These are phyloP conservation scores for Psittacula cyanocephala DNA, from an alignment of 2,113 vertebrate genomes.

Conservation along the genomic window DNA sequence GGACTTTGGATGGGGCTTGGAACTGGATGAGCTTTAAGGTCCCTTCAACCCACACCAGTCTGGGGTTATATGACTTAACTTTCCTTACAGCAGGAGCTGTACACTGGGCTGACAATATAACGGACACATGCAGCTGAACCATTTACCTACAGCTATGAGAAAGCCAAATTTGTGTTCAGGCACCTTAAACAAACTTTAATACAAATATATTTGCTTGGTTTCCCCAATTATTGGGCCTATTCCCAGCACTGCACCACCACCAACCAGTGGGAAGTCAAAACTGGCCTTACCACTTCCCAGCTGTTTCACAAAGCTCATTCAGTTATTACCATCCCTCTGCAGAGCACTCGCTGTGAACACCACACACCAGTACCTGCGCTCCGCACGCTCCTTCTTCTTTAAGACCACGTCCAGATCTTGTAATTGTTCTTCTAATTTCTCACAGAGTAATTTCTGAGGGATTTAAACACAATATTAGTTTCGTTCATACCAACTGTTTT, in stretches of 20 bases:
- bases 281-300: not conserved
- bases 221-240: not conserved
- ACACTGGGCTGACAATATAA: not conserved
- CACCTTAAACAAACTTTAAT: not conserved
- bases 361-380: conserved; percentile 82
- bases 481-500: not conserved
- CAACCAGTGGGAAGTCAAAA: not conserved
- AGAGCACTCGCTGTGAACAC: not conserved
- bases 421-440: conserved; percentile 93
- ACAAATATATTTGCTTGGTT: not conserved
- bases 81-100: not conserved
- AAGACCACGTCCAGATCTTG: conserved; percentile 93
- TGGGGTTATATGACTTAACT: not conserved
- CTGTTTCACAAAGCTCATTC: not conserved
- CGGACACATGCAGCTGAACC: not conserved
- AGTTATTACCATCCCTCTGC: not conserved
- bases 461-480: conserved; percentile 3
- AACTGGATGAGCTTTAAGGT: not conserved
- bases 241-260: not conserved
- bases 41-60: not conserved
- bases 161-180: not conserved
- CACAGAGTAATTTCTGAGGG: conserved; percentile 92
- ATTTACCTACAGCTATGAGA: not conserved
- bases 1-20: not conserved
- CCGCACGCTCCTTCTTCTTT: conserved; percentile 94